These are phyloP conservation scores for Xenopus petersii DNA, from an alignment of 2,797 vertebrate species.

Conservation along the genomic window DNA sequence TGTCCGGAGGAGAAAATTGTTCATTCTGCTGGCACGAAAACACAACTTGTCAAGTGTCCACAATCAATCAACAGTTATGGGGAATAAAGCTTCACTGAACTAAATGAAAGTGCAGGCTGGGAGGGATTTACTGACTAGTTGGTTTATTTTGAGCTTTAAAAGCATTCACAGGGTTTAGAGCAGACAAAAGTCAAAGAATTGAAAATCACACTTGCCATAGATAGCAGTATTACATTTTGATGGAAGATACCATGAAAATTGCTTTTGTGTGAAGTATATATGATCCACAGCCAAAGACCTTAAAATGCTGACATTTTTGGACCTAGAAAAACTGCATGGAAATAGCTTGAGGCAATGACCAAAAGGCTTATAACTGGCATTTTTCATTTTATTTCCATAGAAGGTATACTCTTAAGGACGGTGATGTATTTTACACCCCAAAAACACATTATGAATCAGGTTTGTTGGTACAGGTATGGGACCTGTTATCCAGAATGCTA, in stretches of 20 bases:
- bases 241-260: neutral
- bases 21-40: constrained; percentile 25
- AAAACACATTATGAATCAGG: too few relatives aligned
- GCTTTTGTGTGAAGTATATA: too few relatives aligned
- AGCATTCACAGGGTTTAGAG: neutral
- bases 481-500: too few relatives aligned
- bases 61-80: constrained; percentile 18
- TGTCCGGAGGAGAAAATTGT: constrained; percentile 13
- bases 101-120: constrained; percentile 2
- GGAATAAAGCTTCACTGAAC: constrained; percentile 25
- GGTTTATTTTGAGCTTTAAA: constrained; percentile 5
- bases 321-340: too few relatives aligned
- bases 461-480: too few relatives aligned
- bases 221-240: neutral
- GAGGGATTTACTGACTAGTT: constrained; percentile 11
- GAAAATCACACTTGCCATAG: neutral
- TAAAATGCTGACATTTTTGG: too few relatives aligned
- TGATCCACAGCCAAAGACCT: too few relatives aligned
- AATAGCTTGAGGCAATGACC: too few relatives aligned
- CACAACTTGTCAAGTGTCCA: constrained; percentile 28
- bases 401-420: too few relatives aligned
- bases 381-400: too few relatives aligned
- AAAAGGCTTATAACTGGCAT: too few relatives aligned
- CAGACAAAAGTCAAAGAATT: neutral
- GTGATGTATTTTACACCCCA: too few relatives aligned